Conservation (phyloP, 2,797 vertebrate genomes). For the Brachymystax lenok region DNA sequence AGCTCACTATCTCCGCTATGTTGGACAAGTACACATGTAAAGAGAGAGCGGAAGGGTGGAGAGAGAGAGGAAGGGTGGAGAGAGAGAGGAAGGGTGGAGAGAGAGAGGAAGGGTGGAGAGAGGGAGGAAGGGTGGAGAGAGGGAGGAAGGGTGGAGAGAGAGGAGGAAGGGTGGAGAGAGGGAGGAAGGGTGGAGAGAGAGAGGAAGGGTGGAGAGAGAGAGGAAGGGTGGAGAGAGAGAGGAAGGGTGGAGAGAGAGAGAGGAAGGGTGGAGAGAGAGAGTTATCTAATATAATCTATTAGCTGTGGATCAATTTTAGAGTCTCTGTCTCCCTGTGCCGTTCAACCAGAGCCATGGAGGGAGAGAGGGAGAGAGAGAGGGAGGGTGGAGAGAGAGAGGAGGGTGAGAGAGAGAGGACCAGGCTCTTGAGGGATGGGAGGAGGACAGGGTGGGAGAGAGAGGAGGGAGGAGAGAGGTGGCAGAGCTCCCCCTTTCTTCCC, state of each 20-base stretch:
- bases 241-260: too few species aligned
- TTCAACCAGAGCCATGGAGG: constrained; percentile 70
- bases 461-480: constrained; percentile 69
- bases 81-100: constrained; percentile 53
- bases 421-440: constrained; percentile 77
- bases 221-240: too few species aligned
- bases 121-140: too few species aligned
- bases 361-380: constrained; percentile 69
- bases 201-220: too few species aligned
- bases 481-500: constrained; percentile 65
- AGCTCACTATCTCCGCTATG: constrained; percentile 9
- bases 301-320: constrained; percentile 79
- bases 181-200: constrained; percentile 27
- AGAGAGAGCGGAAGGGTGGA: constrained; percentile 31
- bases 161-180: constrained; percentile 59
- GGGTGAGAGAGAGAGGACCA: constrained; percentile 74
- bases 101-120: too few species aligned
- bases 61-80: not conserved
- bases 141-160: too few species aligned
- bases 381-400: constrained; percentile 73
- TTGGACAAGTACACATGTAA: constrained; percentile 32
- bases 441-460: constrained; percentile 68
- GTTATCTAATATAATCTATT: constrained; percentile 64
- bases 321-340: constrained; percentile 82
- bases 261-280: constrained; percentile 66